Conservation (phyloP, 2,888 invertebrate species). For the Mesochorus sp. region DNA sequence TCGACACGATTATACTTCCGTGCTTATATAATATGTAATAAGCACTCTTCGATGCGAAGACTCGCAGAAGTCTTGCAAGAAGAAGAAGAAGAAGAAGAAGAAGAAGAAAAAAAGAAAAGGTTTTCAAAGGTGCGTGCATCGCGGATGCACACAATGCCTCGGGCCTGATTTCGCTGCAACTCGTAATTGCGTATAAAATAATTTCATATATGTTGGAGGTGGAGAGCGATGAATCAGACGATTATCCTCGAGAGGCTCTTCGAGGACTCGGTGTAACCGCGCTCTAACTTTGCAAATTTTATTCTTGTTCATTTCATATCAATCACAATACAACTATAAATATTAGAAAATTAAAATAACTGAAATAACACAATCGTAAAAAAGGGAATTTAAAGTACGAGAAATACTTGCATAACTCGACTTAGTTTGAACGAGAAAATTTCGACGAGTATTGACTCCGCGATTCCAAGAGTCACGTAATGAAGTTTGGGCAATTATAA, state of each 20-base stretch:
- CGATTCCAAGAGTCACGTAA: too few species aligned
- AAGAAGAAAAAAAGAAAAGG: background rate
- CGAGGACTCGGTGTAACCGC: constrained; percentile 15
- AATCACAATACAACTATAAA: background rate
- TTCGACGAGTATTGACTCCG: too few species aligned
- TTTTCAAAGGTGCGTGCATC: constrained; percentile 32
- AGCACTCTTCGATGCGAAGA: constrained; percentile 48
- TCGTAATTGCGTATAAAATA: constrained; percentile 16
- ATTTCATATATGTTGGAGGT: background rate
- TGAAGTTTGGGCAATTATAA: too few species aligned
- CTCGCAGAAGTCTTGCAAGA: constrained; percentile 13
- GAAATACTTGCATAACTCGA: constrained; percentile 40
- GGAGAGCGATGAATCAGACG: constrained; percentile 7
- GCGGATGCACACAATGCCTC: constrained; percentile 11
- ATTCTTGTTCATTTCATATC: background rate
- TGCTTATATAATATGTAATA: constrained; percentile 60
- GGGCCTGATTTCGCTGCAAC: constrained; percentile 28
- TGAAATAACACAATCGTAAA: background rate
- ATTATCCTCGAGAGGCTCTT: constrained; percentile 41
- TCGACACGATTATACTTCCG: constrained; percentile 60
- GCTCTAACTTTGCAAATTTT: background rate
- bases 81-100: background rate
- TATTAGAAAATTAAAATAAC: background rate
- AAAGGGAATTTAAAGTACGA: too few species aligned
- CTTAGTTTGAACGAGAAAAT: constrained; percentile 51